phyloP scores from a whole-genome alignment of 2,888 invertebrate genomes.

The Drosophila limbata region DNA sequence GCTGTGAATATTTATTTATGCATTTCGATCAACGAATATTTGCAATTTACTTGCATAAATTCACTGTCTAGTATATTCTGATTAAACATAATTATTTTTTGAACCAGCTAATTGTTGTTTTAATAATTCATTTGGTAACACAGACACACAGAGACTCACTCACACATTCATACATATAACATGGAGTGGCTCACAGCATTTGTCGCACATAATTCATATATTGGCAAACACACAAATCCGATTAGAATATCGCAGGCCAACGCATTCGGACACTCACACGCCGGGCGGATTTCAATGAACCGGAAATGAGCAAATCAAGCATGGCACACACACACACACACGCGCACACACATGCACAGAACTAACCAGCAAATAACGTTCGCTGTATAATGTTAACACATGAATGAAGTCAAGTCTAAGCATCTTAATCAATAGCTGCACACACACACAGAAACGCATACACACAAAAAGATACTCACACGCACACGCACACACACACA shows the following conservation, averaged over 20 bases:
- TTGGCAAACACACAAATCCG: conserved; percentile 67
- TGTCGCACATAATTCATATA: conserved; percentile 56
- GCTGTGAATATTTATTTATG: conserved; percentile 48
- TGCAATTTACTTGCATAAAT: conserved; percentile 35
- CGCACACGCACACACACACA: conserved; percentile 22
- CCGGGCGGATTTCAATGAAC: conserved; percentile 69
- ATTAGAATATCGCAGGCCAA: conserved; percentile 72
- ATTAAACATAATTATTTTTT: conserved; percentile 58
- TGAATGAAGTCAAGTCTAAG: conserved; percentile 73
- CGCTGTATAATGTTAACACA: conserved; percentile 63
- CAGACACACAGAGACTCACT: conserved; percentile 4
- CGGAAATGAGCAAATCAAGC: conserved; percentile 77
- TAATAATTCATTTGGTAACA: conserved; percentile 60
- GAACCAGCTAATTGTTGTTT: conserved; percentile 65
- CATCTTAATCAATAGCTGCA: conserved; percentile 70
- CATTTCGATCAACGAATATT: conserved; percentile 18
- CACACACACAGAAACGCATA: conserved; percentile 26
- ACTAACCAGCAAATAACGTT: conserved; percentile 41
- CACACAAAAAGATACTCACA: conserved; percentile 21
- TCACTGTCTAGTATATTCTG: conserved; percentile 16
- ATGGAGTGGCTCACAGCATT: conserved; percentile 14
- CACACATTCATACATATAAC: neutral
- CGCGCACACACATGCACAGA: conserved; percentile 22
- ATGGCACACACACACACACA: conserved; percentile 35
- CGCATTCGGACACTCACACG: conserved; percentile 49